Conservation (phyloP, 2,888 invertebrate species). For the Homarus gammarus region DNA sequence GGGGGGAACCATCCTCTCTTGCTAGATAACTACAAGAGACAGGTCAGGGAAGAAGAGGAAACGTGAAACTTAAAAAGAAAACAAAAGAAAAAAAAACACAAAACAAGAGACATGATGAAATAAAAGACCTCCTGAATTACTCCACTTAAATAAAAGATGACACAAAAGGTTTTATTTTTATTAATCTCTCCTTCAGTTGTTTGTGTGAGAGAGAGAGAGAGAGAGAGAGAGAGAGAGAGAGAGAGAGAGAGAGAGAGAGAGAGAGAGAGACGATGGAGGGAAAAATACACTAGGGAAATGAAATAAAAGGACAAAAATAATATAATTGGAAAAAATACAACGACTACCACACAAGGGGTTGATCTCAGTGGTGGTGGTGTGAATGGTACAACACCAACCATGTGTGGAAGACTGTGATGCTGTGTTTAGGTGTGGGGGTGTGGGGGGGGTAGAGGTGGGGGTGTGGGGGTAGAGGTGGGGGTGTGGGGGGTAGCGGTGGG, state of each 20-base stretch:
- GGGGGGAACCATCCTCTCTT: not conserved
- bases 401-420: too few species aligned
- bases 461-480: too few species aligned
- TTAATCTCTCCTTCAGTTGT: too few species aligned
- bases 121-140: too few species aligned
- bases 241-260: not conserved
- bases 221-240: conserved; percentile 6
- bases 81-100: not conserved
- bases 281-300: not conserved
- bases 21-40: conserved; percentile 20
- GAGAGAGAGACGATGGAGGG: not conserved
- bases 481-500: not conserved
- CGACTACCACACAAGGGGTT: too few species aligned
- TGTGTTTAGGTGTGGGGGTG: not conserved
- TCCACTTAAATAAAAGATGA: too few species aligned
- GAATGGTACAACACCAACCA: not conserved
- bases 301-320: too few species aligned
- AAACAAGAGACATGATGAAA: not conserved
- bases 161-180: too few species aligned
- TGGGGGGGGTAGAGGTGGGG: not conserved
- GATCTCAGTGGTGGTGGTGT: too few species aligned
- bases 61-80: not conserved
- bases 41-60: conserved; percentile 11
- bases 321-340: too few species aligned
- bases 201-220: not conserved